These are phyloP conservation scores for Rotaria sp. DNA, from an alignment of 2,888 invertebrate genomes.

Conservation along the genomic window DNA sequence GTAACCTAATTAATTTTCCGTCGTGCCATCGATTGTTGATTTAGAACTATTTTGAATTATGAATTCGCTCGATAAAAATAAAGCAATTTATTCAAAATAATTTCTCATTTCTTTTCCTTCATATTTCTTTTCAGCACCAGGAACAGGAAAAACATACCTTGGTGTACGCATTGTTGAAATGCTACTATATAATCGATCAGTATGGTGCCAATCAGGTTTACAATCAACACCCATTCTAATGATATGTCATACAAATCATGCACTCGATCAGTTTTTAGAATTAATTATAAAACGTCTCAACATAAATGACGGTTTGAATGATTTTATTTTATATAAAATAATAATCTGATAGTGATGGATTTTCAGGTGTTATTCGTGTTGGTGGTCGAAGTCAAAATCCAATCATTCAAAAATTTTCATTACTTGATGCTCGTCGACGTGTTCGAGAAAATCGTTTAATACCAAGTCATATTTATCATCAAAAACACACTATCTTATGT, in stretches of 20 bases:
- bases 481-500: neutral
- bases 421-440: neutral
- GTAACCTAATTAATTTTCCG: too few species aligned
- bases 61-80: too few species aligned
- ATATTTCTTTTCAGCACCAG: constrained; percentile 60
- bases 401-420: constrained; percentile 32
- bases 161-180: constrained; percentile 69
- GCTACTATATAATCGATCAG: constrained; percentile 61
- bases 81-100: too few species aligned
- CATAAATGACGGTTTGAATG: neutral
- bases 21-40: too few species aligned
- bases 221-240: constrained; percentile 47
- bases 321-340: neutral
- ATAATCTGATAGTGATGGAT: neutral
- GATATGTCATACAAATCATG: constrained; percentile 55
- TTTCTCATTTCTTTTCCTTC: too few species aligned
- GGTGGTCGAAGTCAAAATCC: constrained; percentile 41
- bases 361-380: constrained; percentile 40
- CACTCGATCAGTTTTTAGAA: constrained; percentile 53
- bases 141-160: constrained; percentile 76
- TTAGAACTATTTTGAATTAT: too few species aligned
- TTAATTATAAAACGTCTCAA: constrained; percentile 2
- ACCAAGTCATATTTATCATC: neutral
- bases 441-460: neutral
- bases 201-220: neutral